phyloP scores from a whole-genome alignment of 2,797 vertebrate species.

The Siniperca scherzeri region DNA sequence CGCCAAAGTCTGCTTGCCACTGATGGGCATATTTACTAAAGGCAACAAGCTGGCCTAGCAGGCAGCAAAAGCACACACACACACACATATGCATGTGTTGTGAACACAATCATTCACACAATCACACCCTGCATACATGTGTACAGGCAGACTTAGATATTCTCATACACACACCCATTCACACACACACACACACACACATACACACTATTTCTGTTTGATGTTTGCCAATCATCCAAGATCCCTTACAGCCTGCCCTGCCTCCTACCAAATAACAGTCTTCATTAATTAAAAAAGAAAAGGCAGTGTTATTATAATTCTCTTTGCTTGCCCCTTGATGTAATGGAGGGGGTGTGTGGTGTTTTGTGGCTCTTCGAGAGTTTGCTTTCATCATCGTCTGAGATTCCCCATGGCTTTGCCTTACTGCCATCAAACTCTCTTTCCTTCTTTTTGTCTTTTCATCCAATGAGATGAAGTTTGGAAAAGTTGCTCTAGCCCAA shows the following conservation, averaged over 20 bases:
- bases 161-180: slow-evolving; percentile 19
- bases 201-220: slow-evolving; percentile 78
- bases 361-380: slow-evolving; percentile 86
- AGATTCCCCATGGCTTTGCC: slow-evolving; percentile 83
- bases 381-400: slow-evolving; percentile 86
- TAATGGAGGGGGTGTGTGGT: slow-evolving; percentile 83
- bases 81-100: slow-evolving; percentile 2
- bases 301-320: slow-evolving; percentile 85
- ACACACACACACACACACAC: slow-evolving; percentile 23
- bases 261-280: slow-evolving; percentile 87
- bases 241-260: slow-evolving; percentile 88
- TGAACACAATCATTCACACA: slow-evolving; percentile 50
- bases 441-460: slow-evolving; percentile 84
- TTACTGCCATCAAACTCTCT: slow-evolving; percentile 81
- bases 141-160: slow-evolving; percentile 50
- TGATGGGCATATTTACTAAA: slow-evolving; percentile 85
- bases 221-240: slow-evolving; percentile 90
- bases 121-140: slow-evolving; percentile 59
- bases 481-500: slow-evolving; percentile 78
- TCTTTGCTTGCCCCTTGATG: slow-evolving; percentile 86
- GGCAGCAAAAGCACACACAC: slow-evolving; percentile 41
- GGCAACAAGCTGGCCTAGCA: slow-evolving; percentile 80
- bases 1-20: slow-evolving; percentile 70
- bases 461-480: slow-evolving; percentile 83
- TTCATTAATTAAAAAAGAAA: slow-evolving; percentile 86